Conservation (phyloP, 2,797 vertebrate species). For the Strix occidentalis region DNA sequence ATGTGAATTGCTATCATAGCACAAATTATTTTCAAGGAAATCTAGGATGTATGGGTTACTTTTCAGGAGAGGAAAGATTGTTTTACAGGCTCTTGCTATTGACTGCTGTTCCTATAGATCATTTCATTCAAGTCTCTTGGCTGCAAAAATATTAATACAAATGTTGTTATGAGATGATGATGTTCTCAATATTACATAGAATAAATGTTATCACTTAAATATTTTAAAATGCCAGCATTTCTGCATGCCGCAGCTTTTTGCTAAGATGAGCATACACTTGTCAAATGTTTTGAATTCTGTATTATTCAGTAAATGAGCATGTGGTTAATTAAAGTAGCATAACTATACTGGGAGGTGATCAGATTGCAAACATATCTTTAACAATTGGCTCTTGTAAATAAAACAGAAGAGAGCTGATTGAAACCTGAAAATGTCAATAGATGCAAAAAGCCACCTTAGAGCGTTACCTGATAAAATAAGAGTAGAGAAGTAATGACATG, state of each 20-base stretch:
- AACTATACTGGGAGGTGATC: conserved; percentile 40
- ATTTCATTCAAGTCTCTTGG: conserved; percentile 21
- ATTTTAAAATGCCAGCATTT: conserved; percentile 69
- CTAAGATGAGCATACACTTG: conserved; percentile 50
- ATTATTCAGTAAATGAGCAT: conserved; percentile 61
- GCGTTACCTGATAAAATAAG: conserved; percentile 63
- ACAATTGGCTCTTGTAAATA: conserved; percentile 66
- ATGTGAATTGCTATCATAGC: neutral
- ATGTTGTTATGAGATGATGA: conserved; percentile 1
- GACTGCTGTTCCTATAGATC: neutral
- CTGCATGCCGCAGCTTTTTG: conserved; percentile 57
- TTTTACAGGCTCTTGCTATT: neutral
- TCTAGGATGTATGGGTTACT: neutral
- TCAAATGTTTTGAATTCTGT: conserved; percentile 63
- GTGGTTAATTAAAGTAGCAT: conserved; percentile 61
- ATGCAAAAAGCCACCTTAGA: conserved; percentile 66
- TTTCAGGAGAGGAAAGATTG: neutral
- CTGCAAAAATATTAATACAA: conserved; percentile 23
- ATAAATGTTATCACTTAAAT: conserved; percentile 63
- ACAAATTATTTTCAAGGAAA: conserved; percentile 8
- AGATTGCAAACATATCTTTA: conserved; percentile 45
- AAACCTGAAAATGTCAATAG: conserved; percentile 73
- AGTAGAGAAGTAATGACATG: conserved; percentile 67
- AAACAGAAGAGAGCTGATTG: conserved; percentile 58
- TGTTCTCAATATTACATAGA: conserved; percentile 10